Percentiles rank a stretch among this genome's conserved stretches.
phyloP scores from a whole-genome alignment of 2,888 invertebrate species.

The Boloria euphrosyne region DNA sequence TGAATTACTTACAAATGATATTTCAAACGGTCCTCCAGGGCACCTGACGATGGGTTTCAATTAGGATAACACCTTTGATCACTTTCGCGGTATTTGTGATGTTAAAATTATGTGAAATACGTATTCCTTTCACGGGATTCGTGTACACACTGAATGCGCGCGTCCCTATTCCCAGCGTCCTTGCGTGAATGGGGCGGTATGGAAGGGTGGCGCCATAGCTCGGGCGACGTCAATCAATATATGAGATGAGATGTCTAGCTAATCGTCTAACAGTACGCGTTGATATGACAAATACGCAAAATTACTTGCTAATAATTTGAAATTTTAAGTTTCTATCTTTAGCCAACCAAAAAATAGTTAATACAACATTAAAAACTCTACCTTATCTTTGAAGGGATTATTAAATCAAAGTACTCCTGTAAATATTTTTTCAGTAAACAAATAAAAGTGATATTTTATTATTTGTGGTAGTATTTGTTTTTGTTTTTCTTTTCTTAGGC shows the following conservation, averaged over 20 bases:
- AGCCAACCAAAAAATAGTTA: no score
- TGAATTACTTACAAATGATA: constrained; percentile 67
- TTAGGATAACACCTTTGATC: constrained; percentile 49
- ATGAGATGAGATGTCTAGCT: constrained; percentile 68
- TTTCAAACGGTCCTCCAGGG: constrained; percentile 68
- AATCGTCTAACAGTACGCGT: constrained; percentile 50
- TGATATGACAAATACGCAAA: constrained; percentile 18
- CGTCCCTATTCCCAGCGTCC: constrained; percentile 79
- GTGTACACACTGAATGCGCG: constrained; percentile 74
- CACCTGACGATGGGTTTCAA: constrained; percentile 50
- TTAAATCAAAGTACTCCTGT: no score
- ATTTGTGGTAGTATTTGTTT: no score
- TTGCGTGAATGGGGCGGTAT: constrained; percentile 76
- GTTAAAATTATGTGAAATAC: constrained; percentile 49
- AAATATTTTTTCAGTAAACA: no score
- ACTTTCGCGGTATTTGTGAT: constrained; percentile 56
- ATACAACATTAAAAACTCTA: no score
- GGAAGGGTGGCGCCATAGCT: constrained; percentile 75
- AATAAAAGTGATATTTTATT: no score
- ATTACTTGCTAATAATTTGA: not conserved
- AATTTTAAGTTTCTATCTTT: no score
- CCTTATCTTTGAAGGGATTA: no score
- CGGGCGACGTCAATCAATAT: constrained; percentile 79
- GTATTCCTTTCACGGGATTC: constrained; percentile 61
- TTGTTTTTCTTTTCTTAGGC: no score